Percentiles rank a stretch among this genome's conserved stretches.
These are phyloP conservation scores for Solenodon paradoxus DNA, from an alignment of 2,113 vertebrate species.

Conservation along the genomic window DNA sequence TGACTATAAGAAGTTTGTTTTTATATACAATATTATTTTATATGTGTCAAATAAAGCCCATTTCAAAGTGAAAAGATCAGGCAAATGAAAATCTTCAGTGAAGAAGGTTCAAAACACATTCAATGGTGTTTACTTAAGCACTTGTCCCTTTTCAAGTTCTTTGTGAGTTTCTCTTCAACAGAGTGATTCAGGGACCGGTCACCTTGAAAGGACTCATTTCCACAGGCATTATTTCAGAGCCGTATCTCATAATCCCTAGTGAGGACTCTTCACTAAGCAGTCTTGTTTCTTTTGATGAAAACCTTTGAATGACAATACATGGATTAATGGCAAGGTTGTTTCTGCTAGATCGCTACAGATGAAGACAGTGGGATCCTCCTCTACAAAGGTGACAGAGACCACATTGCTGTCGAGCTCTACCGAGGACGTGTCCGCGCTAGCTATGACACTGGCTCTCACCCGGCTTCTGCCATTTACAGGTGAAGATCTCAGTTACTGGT, in stretches of 20 bases:
- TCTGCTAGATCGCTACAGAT: constrained; percentile 93
- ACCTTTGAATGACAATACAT: background rate
- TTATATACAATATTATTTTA: background rate
- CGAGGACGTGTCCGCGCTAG: constrained; percentile 96
- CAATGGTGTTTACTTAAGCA: background rate
- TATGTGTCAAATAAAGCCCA: background rate
- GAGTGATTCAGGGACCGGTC: background rate
- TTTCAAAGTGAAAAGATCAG: background rate
- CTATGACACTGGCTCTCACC: constrained; percentile 94
- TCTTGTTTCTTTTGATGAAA: background rate
- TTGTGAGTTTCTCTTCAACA: background rate
- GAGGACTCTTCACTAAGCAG: background rate
- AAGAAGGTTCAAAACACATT: background rate
- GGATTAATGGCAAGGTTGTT: constrained; percentile 54
- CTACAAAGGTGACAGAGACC: constrained; percentile 95
- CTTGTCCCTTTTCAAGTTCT: background rate
- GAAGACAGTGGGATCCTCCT: constrained; percentile 97
- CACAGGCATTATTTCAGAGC: background rate
- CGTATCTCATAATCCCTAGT: background rate
- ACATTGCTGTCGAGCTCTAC: constrained; percentile 95
- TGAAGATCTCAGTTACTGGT: constrained; percentile 76
- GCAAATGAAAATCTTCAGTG: background rate
- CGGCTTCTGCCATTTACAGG: constrained; percentile 98
- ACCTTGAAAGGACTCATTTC: background rate
- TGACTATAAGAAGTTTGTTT: background rate